These are phyloP conservation scores for Amphiprion ocellaris DNA, from an alignment of 2,113 vertebrate genomes.

Conservation along the genomic window DNA sequence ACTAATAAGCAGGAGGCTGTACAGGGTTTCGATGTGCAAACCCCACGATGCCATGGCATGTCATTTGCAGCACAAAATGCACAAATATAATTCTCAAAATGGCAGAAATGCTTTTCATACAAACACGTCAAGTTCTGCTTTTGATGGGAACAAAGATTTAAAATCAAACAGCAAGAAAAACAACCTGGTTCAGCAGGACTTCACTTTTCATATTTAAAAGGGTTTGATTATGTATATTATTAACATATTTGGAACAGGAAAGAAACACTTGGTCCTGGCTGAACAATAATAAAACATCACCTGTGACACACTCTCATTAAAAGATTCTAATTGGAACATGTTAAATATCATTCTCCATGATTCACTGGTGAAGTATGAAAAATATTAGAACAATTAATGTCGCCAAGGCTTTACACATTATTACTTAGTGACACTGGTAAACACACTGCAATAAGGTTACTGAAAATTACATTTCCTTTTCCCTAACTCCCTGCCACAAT, in stretches of 20 bases:
- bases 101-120: conserved; percentile 38
- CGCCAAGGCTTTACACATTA: no score
- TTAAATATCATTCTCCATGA: no score
- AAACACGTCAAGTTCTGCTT: conserved; percentile 21
- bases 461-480: not conserved
- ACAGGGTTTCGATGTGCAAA: conserved; percentile 38
- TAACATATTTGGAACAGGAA: no score
- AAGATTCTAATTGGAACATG: no score
- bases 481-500: conserved; percentile 3
- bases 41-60: conserved; percentile 21
- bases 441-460: conserved; percentile 11
- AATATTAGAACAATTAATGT: no score
- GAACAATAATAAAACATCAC: no score
- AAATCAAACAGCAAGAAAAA: conserved; percentile 20
- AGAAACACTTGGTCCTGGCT: no score
- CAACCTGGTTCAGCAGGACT: conserved; percentile 21
- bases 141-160: conserved; percentile 11
- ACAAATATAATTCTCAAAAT: conserved; percentile 61
- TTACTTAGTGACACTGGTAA: not conserved
- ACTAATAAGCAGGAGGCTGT: conserved; percentile 48
- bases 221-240: no score
- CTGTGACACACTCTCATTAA: no score
- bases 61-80: conserved; percentile 58
- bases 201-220: not conserved
- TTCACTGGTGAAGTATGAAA: not conserved